These are phyloP conservation scores for Eupsilia transversa DNA, from an alignment of 2,888 invertebrate species.

Conservation along the genomic window DNA sequence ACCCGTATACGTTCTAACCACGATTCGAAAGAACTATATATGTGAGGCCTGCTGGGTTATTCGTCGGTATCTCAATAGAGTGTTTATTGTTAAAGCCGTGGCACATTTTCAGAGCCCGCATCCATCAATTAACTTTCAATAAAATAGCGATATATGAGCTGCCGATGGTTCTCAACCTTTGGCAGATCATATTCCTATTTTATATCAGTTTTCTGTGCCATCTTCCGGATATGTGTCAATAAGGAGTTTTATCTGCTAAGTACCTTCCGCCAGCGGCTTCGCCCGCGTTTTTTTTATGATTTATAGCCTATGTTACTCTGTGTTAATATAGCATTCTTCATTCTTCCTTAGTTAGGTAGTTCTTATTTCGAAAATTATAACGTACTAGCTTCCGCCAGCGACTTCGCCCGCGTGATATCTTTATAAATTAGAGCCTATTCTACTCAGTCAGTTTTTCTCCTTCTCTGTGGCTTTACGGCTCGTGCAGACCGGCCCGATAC, in stretches of 20 bases:
- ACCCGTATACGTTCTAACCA: slow-evolving; percentile 45
- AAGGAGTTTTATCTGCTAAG: not conserved
- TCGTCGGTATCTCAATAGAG: slow-evolving; percentile 49
- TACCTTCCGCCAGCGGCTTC: too few species aligned
- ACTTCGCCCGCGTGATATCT: too few species aligned
- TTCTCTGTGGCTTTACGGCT: too few species aligned
- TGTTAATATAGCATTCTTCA: too few species aligned
- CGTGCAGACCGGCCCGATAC: too few species aligned
- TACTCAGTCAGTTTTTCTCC: too few species aligned
- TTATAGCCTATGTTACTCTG: too few species aligned
- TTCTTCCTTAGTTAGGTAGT: too few species aligned
- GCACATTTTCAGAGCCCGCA: slow-evolving; percentile 78
- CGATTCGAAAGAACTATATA: slow-evolving; percentile 30
- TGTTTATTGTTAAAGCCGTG: slow-evolving; percentile 69
- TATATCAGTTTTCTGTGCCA: not conserved
- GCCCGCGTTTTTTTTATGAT: too few species aligned
- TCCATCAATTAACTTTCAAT: slow-evolving; percentile 83
- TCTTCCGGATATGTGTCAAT: not conserved
- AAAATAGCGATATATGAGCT: slow-evolving; percentile 72
- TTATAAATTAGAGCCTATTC: too few species aligned
- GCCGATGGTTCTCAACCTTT: slow-evolving; percentile 57
- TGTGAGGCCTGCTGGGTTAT: slow-evolving; percentile 39
- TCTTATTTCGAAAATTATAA: too few species aligned
- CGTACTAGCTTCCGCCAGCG: too few species aligned
- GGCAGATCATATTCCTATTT: slow-evolving; percentile 21